These are phyloP conservation scores for Podarcis raffonei DNA, from an alignment of 2,113 vertebrate species.

Conservation along the genomic window DNA sequence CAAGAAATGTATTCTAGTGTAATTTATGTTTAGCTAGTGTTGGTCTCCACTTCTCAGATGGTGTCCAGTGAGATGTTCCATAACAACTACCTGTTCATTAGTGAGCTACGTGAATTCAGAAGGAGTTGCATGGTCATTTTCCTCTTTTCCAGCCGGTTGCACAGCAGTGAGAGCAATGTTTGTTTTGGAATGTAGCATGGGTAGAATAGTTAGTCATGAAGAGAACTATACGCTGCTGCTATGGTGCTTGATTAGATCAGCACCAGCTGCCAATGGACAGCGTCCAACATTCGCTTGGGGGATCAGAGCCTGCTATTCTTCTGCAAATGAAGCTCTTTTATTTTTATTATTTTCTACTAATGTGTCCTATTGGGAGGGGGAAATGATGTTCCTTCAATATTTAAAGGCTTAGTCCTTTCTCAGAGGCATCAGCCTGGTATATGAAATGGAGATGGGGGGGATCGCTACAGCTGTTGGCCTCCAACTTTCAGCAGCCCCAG, in stretches of 20 bases:
- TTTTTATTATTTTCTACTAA: not conserved
- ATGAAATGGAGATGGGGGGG: not conserved
- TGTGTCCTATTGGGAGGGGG: no score
- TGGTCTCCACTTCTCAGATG: not conserved
- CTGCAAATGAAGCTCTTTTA: no score
- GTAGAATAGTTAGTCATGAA: not conserved
- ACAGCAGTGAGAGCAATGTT: not conserved
- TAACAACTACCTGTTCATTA: not conserved
- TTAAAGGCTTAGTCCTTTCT: not conserved
- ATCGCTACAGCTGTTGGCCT: no score
- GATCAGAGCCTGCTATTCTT: no score
- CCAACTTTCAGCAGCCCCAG: no score
- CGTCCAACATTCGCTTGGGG: not conserved
- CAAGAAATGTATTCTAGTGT: not conserved
- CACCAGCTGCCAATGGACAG: slow-evolving; percentile 13
- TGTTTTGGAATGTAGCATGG: not conserved
- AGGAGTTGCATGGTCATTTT: not conserved
- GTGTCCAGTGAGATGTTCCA: not conserved
- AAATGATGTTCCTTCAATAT: not conserved
- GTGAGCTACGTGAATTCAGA: not conserved
- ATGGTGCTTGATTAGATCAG: not conserved
- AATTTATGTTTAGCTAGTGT: not conserved
- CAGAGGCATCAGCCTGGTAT: not conserved
- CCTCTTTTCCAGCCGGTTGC: not conserved
- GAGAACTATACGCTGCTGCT: not conserved